phyloP scores from a whole-genome alignment of 1,140 invertebrate species.

The Cherax destructor region DNA sequence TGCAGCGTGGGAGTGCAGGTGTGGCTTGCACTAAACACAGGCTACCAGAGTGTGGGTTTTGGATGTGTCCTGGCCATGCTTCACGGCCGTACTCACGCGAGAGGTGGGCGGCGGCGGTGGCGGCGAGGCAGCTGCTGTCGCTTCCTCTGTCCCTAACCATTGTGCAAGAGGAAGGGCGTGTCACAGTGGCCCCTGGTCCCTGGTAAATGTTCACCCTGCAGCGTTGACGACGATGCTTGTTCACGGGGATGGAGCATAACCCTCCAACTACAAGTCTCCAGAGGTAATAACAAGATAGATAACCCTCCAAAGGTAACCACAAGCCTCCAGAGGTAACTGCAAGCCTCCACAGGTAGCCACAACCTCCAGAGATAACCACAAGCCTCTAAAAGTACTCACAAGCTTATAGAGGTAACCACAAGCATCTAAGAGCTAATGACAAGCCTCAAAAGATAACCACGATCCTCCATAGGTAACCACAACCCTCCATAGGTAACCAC shows the following conservation, averaged over 20 bases:
- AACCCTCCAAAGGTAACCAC: not conserved
- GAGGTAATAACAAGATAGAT: not conserved
- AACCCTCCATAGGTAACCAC: not conserved
- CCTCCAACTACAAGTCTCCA: not conserved
- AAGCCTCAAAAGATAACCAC: not conserved
- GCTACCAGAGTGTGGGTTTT: not conserved
- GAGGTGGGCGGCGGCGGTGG: not conserved
- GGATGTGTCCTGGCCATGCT: slow-evolving; percentile 32
- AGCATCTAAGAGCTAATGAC: too few species aligned
- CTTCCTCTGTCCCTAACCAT: not conserved
- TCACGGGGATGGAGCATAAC: not conserved
- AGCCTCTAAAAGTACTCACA: too few species aligned
- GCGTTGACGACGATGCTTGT: too few species aligned
- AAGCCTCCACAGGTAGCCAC: not conserved
- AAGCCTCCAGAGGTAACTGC: not conserved
- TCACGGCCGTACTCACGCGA: slow-evolving; percentile 6
- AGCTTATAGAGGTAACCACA: too few species aligned
- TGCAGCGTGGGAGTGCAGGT: not conserved
- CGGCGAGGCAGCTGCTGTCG: slow-evolving; percentile 20
- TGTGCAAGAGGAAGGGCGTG: not conserved
- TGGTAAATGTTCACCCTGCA: not conserved
- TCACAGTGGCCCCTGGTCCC: not conserved
- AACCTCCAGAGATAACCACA: not conserved
- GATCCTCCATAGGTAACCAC: too few species aligned
- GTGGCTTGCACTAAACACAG: slow-evolving; percentile 5